Percentiles rank a stretch among this genome's conserved stretches.
Evolutionary conservation across 2,888 invertebrate genomes (phyloP).

Genomic region (Agrenia bidenticulata): DNA sequence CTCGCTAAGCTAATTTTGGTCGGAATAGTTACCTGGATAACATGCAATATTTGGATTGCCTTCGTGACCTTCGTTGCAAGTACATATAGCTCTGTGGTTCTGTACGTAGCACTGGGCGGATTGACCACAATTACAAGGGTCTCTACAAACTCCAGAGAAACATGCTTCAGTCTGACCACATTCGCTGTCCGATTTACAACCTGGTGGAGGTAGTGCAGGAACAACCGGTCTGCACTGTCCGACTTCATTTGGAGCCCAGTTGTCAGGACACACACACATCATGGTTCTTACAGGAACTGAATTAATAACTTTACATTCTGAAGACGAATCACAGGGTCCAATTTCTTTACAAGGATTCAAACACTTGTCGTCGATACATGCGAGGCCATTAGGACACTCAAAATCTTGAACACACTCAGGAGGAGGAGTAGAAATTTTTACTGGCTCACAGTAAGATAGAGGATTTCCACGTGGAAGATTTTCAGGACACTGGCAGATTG

Average conservation of each 20-base stretch:
- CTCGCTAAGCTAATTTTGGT: conserved; percentile 1
- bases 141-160: conserved; percentile 79
- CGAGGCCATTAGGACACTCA: conserved; percentile 77
- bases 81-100: conserved; percentile 82
- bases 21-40: conserved; percentile 59
- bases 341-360: conserved; percentile 75
- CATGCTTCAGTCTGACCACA: conserved; percentile 79
- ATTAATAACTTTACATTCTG: conserved; percentile 76
- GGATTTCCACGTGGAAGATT: conserved; percentile 78
- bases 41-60: conserved; percentile 84
- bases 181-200: conserved; percentile 78
- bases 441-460: conserved; percentile 62
- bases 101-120: conserved; percentile 77
- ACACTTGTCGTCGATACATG: conserved; percentile 76
- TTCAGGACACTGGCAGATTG: conserved; percentile 79
- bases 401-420: conserved; percentile 75
- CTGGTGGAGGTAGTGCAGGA: conserved; percentile 63
- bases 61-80: conserved; percentile 78
- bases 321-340: conserved; percentile 68
- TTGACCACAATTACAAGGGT: conserved; percentile 77
- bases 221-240: conserved; percentile 71
- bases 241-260: conserved; percentile 76
- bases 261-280: conserved; percentile 83
- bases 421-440: conserved; percentile 41
- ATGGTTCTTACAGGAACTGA: conserved; percentile 83